These are phyloP conservation scores for Craseonycteris thonglongyai DNA, from an alignment of 2,113 vertebrate species.

Conservation along the genomic window DNA sequence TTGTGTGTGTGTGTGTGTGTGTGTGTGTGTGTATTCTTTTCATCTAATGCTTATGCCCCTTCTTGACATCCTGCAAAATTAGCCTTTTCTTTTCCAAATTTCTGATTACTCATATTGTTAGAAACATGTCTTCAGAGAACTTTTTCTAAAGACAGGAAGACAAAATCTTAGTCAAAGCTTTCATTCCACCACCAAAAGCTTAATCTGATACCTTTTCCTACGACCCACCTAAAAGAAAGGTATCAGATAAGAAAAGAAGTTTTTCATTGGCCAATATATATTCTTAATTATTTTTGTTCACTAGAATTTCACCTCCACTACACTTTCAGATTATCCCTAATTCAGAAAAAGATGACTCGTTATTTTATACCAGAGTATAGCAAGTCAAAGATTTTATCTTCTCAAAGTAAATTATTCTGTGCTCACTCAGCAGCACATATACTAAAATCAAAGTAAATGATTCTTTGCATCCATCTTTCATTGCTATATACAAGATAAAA, in stretches of 20 bases:
- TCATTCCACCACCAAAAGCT: constrained; percentile 6
- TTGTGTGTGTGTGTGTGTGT: not conserved
- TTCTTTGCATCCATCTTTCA: not conserved
- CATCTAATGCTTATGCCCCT: constrained; percentile 55
- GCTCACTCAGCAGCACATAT: too few species aligned
- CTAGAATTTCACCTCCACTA: not conserved
- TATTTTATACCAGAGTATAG: not conserved
- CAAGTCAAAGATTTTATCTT: not conserved
- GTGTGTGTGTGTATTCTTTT: constrained; percentile 55
- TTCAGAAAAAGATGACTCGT: not conserved
- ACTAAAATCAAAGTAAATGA: not conserved
- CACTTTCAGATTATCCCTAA: not conserved
- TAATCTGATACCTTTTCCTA: not conserved
- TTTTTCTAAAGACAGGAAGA: constrained; percentile 43
- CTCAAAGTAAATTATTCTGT: not conserved
- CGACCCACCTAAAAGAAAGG: not conserved
- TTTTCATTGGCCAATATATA: not conserved
- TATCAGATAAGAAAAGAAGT: not conserved
- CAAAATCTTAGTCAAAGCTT: constrained; percentile 49
- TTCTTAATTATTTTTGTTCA: not conserved
- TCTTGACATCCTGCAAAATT: constrained; percentile 46
- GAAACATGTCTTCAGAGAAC: constrained; percentile 42
- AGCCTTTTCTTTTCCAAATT: constrained; percentile 57
- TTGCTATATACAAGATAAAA: not conserved
- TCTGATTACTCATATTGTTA: constrained; percentile 57